phyloP scores from a whole-genome alignment of 2,888 invertebrate genomes.

The Pristionchus arcanus region DNA sequence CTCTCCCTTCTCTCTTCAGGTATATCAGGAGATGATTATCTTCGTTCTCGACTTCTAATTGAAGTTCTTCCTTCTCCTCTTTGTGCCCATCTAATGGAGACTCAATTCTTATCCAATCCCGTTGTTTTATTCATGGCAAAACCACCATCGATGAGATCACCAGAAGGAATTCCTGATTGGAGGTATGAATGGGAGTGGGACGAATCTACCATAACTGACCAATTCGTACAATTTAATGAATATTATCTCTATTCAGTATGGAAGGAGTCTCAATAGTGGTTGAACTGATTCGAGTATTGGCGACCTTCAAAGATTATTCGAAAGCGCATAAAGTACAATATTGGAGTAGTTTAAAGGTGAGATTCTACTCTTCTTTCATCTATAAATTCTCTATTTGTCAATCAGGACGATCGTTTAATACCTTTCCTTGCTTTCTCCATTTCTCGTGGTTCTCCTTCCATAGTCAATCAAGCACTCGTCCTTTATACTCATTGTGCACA shows the following conservation, averaged over 20 bases:
- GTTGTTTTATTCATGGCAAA: conserved; percentile 66
- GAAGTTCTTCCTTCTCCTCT: conserved; percentile 64
- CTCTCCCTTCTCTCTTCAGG: conserved; percentile 50
- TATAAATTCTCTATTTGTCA: not conserved
- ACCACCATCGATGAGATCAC: conserved; percentile 60
- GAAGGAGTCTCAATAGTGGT: conserved; percentile 73
- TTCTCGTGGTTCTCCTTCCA: conserved; percentile 77
- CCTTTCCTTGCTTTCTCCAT: conserved; percentile 80
- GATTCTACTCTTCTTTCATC: not conserved
- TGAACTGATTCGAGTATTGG: conserved; percentile 71
- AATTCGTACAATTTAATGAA: not conserved
- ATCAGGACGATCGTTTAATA: conserved; percentile 79
- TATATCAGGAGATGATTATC: conserved; percentile 67
- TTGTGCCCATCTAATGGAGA: conserved; percentile 72
- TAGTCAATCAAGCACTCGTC: conserved; percentile 79
- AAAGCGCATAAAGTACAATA: conserved; percentile 78
- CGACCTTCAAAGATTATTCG: conserved; percentile 75
- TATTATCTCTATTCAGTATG: conserved; percentile 57
- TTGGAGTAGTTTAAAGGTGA: conserved; percentile 79
- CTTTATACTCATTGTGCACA: conserved; percentile 79
- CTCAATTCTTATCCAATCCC: conserved; percentile 71
- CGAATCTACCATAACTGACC: too few relatives aligned
- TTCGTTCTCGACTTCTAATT: conserved; percentile 65
- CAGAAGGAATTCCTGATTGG: conserved; percentile 68
- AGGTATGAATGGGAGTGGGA: conserved; percentile 56